Percentiles rank a stretch among this genome's conserved stretches.
phyloP scores from a whole-genome alignment of 2,888 invertebrate species.

The Auanema sp. region DNA sequence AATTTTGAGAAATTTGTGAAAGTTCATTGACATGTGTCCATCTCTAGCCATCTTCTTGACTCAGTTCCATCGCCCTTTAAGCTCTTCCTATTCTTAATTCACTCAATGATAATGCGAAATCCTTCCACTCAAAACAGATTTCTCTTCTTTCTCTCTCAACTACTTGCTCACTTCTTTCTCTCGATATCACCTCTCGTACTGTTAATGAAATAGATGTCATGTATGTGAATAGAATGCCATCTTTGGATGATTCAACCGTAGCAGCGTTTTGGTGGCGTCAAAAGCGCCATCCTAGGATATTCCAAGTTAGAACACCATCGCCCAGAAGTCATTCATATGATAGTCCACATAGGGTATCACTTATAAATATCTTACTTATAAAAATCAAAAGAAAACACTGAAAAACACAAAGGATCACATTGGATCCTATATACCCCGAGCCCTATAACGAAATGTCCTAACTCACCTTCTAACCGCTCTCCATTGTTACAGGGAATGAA shows the following conservation, averaged over 20 bases:
- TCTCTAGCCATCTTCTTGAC: not conserved
- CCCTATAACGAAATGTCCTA: no score
- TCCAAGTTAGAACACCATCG: slow-evolving; percentile 24
- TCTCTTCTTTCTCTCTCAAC: not conserved
- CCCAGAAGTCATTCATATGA: slow-evolving; percentile 37
- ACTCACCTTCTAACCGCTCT: no score
- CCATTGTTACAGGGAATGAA: slow-evolving; percentile 63
- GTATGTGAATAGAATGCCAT: slow-evolving; percentile 8
- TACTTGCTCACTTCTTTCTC: not conserved
- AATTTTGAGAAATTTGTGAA: no score
- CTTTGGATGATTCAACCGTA: slow-evolving; percentile 17
- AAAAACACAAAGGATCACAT: no score
- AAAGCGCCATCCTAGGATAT: slow-evolving; percentile 32
- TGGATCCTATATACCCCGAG: no score
- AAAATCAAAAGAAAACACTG: no score
- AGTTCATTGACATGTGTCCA: slow-evolving; percentile 1
- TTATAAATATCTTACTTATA: no score
- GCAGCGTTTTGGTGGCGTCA: slow-evolving; percentile 49
- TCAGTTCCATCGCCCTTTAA: slow-evolving; percentile 4
- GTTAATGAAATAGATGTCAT: not conserved
- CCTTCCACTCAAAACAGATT: not conserved
- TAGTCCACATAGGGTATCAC: slow-evolving; percentile 6
- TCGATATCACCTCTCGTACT: not conserved
- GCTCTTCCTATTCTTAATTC: slow-evolving; percentile 12
- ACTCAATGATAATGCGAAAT: not conserved